phyloP scores from a whole-genome alignment of 2,888 invertebrate genomes.

The Vandiemenella viatica region DNA sequence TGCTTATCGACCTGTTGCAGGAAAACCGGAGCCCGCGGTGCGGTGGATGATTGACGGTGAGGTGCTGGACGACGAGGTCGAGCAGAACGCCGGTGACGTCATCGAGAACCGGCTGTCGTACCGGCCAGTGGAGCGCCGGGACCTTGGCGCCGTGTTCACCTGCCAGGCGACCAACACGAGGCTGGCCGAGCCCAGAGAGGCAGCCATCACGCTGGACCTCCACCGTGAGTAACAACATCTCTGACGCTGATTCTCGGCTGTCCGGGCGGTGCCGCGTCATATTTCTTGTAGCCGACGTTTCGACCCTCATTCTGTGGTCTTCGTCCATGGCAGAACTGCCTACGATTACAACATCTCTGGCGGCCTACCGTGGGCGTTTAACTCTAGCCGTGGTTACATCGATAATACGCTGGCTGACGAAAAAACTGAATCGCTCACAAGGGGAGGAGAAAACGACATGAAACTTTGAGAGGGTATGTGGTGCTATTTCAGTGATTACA shows the following conservation, averaged over 20 bases:
- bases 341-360: too few species aligned
- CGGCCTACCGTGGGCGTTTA: too few species aligned
- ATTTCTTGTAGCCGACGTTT: too few species aligned
- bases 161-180: conserved; percentile 78
- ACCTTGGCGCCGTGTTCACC: conserved; percentile 73
- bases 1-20: conserved; percentile 56
- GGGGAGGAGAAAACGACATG: too few species aligned
- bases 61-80: conserved; percentile 65
- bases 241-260: not conserved
- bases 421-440: too few species aligned
- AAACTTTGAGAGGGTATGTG: too few species aligned
- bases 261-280: too few species aligned
- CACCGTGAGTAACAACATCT: conserved; percentile 46
- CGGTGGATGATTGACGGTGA: conserved; percentile 71
- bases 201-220: conserved; percentile 60
- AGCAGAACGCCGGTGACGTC: conserved; percentile 71
- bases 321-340: too few species aligned
- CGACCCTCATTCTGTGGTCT: too few species aligned
- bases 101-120: conserved; percentile 66
- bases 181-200: conserved; percentile 63
- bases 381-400: not conserved
- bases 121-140: conserved; percentile 58
- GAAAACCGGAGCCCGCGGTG: conserved; percentile 66
- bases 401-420: too few species aligned
- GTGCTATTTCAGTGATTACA: too few species aligned